Percentiles rank a stretch among this genome's conserved stretches.
phyloP scores from a whole-genome alignment of 2,888 invertebrate species.

The Leptinotarsa tumamoca region DNA sequence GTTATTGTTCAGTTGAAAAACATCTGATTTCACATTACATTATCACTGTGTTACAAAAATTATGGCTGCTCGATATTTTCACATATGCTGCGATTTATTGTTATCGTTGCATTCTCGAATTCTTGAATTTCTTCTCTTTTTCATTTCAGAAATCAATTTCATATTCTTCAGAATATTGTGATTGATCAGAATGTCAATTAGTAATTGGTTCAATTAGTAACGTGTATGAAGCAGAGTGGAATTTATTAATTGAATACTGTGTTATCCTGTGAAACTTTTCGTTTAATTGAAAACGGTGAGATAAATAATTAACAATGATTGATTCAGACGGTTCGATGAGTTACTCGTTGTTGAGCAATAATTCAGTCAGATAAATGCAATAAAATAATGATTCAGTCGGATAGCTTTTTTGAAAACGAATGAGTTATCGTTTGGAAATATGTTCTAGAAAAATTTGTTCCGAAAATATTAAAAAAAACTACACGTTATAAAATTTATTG shows the following conservation, averaged over 20 bases:
- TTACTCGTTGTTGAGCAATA: neutral
- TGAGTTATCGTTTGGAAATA: neutral
- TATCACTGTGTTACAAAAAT: too few relatives aligned
- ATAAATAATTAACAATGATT: constrained; percentile 8
- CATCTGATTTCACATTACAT: too few relatives aligned
- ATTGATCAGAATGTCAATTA: constrained; percentile 2
- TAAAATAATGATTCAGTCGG: neutral
- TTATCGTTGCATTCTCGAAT: neutral
- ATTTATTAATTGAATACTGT: neutral
- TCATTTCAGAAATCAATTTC: too few relatives aligned
- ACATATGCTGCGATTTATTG: neutral
- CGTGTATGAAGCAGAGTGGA: neutral
- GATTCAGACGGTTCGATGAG: neutral
- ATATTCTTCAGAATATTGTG: neutral
- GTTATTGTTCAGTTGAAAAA: too few relatives aligned
- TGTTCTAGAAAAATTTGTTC: too few relatives aligned
- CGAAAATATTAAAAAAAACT: too few relatives aligned
- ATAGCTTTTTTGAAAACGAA: neutral
- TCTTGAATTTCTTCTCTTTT: too few relatives aligned
- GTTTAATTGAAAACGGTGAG: neutral
- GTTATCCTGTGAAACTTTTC: neutral
- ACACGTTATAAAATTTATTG: too few relatives aligned
- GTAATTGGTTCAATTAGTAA: neutral
- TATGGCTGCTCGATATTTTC: too few relatives aligned
- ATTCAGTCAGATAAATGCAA: neutral